A percentile compares a stretch with the other conserved stretches of the same genome.
These are phyloP conservation scores for Lepus americanus DNA, from an alignment of 2,113 vertebrate genomes.

Conservation along the genomic window DNA sequence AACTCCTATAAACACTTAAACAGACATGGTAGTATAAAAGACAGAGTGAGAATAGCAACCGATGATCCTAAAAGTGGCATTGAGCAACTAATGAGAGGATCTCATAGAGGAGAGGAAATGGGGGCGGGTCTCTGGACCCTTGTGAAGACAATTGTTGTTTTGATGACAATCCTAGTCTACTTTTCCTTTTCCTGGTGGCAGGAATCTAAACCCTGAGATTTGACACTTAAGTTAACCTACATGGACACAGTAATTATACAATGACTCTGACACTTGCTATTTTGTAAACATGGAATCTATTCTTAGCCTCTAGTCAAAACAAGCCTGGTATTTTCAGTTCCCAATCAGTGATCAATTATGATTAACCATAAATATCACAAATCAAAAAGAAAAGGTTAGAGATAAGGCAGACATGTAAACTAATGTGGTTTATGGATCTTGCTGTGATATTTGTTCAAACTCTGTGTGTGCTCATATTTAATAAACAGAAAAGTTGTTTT, in stretches of 20 bases:
- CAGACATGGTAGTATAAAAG: too few relatives aligned
- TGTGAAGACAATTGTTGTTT: too few relatives aligned
- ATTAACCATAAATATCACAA: neutral
- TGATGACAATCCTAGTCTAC: neutral
- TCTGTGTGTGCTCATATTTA: too few relatives aligned
- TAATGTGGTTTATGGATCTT: neutral
- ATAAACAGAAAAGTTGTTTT: too few relatives aligned
- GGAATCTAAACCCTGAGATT: neutral
- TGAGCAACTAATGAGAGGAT: too few relatives aligned
- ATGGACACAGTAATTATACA: slow-evolving; percentile 9
- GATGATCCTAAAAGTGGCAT: too few relatives aligned
- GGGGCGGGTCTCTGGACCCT: too few relatives aligned
- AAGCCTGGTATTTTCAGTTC: neutral
- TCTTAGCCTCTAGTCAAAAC: slow-evolving; percentile 2
- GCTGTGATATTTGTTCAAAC: too few relatives aligned
- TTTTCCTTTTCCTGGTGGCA: slow-evolving; percentile 43
- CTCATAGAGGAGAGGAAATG: too few relatives aligned
- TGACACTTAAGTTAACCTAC: neutral
- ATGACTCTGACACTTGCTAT: neutral
- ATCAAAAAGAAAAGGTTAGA: slow-evolving; percentile 25
- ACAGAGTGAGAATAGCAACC: too few relatives aligned
- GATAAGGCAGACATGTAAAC: neutral
- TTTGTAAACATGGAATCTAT: neutral
- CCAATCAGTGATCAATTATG: slow-evolving; percentile 52
- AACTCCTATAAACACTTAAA: too few relatives aligned